These are phyloP conservation scores for Noctua comes DNA, from an alignment of 2,888 invertebrate species.

Conservation along the genomic window DNA sequence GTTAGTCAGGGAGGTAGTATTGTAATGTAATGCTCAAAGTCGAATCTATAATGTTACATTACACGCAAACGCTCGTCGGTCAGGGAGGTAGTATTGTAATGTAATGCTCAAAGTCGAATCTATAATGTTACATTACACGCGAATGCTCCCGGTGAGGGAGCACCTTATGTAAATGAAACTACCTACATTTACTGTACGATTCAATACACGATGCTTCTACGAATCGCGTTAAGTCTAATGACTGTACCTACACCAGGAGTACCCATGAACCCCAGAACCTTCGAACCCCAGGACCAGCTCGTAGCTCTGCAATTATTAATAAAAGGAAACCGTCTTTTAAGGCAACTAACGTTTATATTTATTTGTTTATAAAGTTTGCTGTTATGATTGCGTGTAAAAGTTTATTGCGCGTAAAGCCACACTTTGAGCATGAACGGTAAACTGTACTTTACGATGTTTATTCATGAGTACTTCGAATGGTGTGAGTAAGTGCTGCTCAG, in stretches of 20 bases:
- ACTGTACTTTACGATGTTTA: conserved; percentile 36
- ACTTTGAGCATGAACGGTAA: conserved; percentile 24
- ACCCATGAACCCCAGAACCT: neutral
- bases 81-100: too few relatives aligned
- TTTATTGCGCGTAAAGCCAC: conserved; percentile 47
- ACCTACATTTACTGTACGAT: conserved; percentile 1
- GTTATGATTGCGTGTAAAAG: conserved; percentile 54
- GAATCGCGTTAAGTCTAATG: conserved; percentile 28
- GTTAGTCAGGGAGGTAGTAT: too few relatives aligned
- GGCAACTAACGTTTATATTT: conserved; percentile 49
- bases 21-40: too few relatives aligned
- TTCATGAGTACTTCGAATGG: conserved; percentile 36
- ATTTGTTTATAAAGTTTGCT: conserved; percentile 54
- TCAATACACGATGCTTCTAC: conserved; percentile 29
- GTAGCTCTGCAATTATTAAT: conserved; percentile 36
- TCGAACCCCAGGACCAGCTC: neutral
- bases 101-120: too few relatives aligned
- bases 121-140: too few relatives aligned
- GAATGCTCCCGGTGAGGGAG: too few relatives aligned
- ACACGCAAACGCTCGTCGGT: too few relatives aligned
- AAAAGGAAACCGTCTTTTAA: conserved; percentile 36
- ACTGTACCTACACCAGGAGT: neutral
- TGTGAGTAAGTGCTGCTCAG: conserved; percentile 11
- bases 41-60: too few relatives aligned
- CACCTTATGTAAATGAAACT: neutral